These are phyloP conservation scores for Agrilus mali DNA, from an alignment of 2,888 invertebrate species.

Conservation along the genomic window DNA sequence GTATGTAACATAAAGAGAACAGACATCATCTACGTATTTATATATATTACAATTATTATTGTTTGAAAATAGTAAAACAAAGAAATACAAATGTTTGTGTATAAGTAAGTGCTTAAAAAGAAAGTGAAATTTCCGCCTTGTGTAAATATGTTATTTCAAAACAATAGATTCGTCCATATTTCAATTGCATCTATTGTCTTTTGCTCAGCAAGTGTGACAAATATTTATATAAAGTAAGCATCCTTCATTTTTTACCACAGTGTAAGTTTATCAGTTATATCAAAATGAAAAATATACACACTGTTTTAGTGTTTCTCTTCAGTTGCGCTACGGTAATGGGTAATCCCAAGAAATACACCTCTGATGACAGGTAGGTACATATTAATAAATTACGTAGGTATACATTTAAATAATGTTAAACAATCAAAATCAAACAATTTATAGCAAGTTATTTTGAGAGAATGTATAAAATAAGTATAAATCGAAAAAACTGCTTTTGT, in stretches of 20 bases:
- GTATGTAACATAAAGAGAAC: too few species aligned
- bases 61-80: too few species aligned
- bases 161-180: conserved; percentile 7
- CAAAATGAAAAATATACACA: conserved; percentile 12
- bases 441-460: neutral
- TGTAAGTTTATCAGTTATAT: neutral
- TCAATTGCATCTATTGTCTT: conserved; percentile 25
- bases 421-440: too few species aligned
- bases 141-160: too few species aligned
- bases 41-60: too few species aligned
- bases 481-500: too few species aligned
- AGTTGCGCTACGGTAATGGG: conserved; percentile 10
- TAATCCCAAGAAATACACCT: conserved; percentile 25
- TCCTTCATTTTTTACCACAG: neutral
- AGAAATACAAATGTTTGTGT: too few species aligned
- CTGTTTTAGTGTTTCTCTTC: neutral
- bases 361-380: conserved; percentile 15
- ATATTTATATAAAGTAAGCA: conserved; percentile 21
- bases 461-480: too few species aligned
- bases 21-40: too few species aligned
- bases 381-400: too few species aligned
- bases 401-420: neutral
- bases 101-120: conserved; percentile 10
- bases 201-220: conserved; percentile 28
- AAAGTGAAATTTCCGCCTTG: conserved; percentile 17